Evolutionary conservation across 2,113 vertebrate species (phyloP).

Genomic region (Dipodomys stephensi): DNA sequence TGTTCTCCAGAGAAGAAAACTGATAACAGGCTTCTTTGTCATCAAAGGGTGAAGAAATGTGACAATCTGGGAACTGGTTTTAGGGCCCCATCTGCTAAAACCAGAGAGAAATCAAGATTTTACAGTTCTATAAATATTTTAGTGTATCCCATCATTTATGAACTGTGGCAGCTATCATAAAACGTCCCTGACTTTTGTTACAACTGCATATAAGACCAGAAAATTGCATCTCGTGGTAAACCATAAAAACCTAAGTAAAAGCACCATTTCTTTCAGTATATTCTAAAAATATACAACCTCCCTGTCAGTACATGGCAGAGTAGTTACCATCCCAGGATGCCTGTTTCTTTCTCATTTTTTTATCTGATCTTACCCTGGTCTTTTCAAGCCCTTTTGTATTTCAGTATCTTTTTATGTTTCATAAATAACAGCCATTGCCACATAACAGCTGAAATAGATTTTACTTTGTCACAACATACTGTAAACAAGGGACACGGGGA

Average conservation of each 20-base stretch:
- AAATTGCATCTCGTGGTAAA: conserved; percentile 94
- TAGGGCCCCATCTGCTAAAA: conserved; percentile 91
- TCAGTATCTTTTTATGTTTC: conserved; percentile 88
- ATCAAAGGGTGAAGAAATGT: conserved; percentile 91
- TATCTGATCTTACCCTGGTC: conserved; percentile 88
- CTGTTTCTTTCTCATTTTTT: conserved; percentile 87
- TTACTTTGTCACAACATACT: conserved; percentile 85
- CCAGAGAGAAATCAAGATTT: conserved; percentile 94
- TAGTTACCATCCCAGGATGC: conserved; percentile 88
- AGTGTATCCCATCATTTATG: conserved; percentile 94
- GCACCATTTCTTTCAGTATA: conserved; percentile 92
- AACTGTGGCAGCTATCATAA: conserved; percentile 94
- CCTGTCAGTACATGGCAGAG: conserved; percentile 88
- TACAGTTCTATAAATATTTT: conserved; percentile 96
- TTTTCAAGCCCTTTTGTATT: conserved; percentile 87
- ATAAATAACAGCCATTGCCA: conserved; percentile 86
- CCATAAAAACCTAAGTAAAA: conserved; percentile 94
- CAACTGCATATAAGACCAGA: conserved; percentile 93
- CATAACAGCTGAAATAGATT: conserved; percentile 87
- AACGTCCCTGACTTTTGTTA: conserved; percentile 93
- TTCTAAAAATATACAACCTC: conserved; percentile 92
- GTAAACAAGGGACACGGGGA: conserved; percentile 84
- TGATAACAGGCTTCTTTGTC: conserved; percentile 88
- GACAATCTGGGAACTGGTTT: conserved; percentile 90
- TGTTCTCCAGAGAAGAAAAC: conserved; percentile 82